Evolutionary conservation across 2,113 vertebrate species (phyloP), one percentile per base, ranked within the genome.

Genomic region (Cromileptes altivelis): DNA sequence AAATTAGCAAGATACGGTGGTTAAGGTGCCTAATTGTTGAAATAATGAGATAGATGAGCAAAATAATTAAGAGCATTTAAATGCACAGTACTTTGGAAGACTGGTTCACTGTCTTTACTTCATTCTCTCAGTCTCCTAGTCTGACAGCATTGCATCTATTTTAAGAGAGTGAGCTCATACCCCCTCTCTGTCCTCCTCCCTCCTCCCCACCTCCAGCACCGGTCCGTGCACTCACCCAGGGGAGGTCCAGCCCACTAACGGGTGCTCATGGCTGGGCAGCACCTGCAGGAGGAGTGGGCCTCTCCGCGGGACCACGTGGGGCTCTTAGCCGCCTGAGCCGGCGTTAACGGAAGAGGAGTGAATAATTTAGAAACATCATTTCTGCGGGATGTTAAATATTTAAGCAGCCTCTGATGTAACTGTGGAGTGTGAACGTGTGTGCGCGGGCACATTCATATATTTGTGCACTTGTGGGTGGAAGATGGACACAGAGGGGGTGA

Each of bases 361-460:
- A 94, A 94, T 94, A 88, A 94, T 94, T 94, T 78, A 94, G 75
- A 88, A 80, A 85, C 91, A 86, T 90, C 90, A 74, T 91, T 93
- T 93, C 91, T 88, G 88, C 5, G 65, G 79, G 85, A 86, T 45
- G 79, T 92, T 89, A 91, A 93, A 94, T 93, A 93, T 94, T 94
- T 91, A 87, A 89, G 83, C 14, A n/a, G 78, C 78, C 87, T 92
- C 90, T 92, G 91, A 94, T 88, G 92, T 93, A 93, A 94, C 84
- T 42, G 81, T 64, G 70, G 70, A 78, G 90, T 87, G 91, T 81
- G 78, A 76, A 70, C 69, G 82, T 78, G 78, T 47, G 42, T 65
- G 78, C 19, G 18, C 37, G 2, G 7, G 79, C 63, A 33, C 9
- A 27, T 53, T 83, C 75, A 53, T 62, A 49, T 79, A 83, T 81